Evolutionary conservation across 2,797 vertebrate species (phyloP).

Genomic region (Serranus cabrilla): DNA sequence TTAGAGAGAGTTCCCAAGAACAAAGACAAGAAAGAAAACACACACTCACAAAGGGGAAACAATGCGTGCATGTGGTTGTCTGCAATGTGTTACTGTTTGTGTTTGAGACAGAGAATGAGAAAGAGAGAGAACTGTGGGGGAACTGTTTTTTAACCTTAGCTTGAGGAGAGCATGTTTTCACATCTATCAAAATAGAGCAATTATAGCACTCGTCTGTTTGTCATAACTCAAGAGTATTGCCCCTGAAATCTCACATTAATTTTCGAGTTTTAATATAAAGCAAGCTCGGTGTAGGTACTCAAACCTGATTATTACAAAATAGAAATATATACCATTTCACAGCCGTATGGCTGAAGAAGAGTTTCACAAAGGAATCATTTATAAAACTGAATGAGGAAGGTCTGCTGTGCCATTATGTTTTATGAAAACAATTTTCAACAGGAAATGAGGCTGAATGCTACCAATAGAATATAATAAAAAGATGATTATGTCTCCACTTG

Average conservation of each 20-base stretch:
- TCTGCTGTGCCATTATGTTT: constrained; percentile 34
- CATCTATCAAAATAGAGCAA: constrained; percentile 17
- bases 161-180: constrained; percentile 20
- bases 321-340: constrained; percentile 29
- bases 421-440: constrained; percentile 31
- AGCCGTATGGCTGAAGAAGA: constrained; percentile 25
- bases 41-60: not conserved
- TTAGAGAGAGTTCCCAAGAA: constrained; percentile 1
- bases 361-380: constrained; percentile 23
- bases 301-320: constrained; percentile 38
- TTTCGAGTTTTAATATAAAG: constrained; percentile 26
- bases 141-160: not conserved
- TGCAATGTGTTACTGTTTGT: not conserved
- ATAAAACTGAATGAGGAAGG: constrained; percentile 31
- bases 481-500: constrained; percentile 21
- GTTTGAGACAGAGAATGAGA: not conserved
- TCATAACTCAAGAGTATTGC: constrained; percentile 20
- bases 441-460: constrained; percentile 14
- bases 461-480: constrained; percentile 33
- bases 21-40: constrained; percentile 10
- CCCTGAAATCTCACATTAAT: constrained; percentile 33
- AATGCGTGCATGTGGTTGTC: not conserved
- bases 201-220: constrained; percentile 16
- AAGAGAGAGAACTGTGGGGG: not conserved
- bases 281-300: not conserved